Percentiles rank a stretch among this genome's conserved stretches.
phyloP scores from a whole-genome alignment of 2,888 invertebrate species.

The Latrodectus hesperus region DNA sequence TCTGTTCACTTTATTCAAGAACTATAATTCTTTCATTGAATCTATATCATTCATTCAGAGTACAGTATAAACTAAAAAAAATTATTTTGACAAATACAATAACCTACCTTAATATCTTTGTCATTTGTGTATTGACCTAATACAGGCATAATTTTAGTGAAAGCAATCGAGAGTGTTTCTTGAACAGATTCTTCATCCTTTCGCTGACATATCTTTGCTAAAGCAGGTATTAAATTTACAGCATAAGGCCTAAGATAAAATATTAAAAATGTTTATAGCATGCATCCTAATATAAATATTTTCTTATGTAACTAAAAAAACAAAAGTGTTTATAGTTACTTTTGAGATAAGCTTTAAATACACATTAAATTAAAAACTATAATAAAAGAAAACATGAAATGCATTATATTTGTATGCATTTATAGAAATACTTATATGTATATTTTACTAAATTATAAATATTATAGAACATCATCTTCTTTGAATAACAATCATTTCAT shows the following conservation, averaged over 20 bases:
- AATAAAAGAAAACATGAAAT: too few species aligned
- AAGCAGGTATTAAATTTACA: slow-evolving; percentile 83
- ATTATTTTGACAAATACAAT: neutral
- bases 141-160: slow-evolving; percentile 81
- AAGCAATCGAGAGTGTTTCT: slow-evolving; percentile 81
- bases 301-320: neutral
- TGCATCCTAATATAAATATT: neutral
- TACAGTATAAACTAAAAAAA: neutral
- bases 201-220: slow-evolving; percentile 83
- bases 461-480: too few species aligned
- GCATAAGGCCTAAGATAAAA: slow-evolving; percentile 80
- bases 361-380: too few species aligned
- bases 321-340: too few species aligned
- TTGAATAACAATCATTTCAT: too few species aligned
- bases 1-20: too few species aligned
- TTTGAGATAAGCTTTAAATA: too few species aligned
- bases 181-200: slow-evolving; percentile 82
- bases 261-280: neutral
- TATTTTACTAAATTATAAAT: too few species aligned
- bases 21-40: too few species aligned
- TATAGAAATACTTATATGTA: too few species aligned
- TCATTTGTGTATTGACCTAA: slow-evolving; percentile 83
- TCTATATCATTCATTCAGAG: too few species aligned
- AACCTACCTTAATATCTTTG: slow-evolving; percentile 81
- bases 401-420: too few species aligned